Evolutionary conservation across 2,113 vertebrate genomes (phyloP).

Genomic region (Nestor notabilis): DNA sequence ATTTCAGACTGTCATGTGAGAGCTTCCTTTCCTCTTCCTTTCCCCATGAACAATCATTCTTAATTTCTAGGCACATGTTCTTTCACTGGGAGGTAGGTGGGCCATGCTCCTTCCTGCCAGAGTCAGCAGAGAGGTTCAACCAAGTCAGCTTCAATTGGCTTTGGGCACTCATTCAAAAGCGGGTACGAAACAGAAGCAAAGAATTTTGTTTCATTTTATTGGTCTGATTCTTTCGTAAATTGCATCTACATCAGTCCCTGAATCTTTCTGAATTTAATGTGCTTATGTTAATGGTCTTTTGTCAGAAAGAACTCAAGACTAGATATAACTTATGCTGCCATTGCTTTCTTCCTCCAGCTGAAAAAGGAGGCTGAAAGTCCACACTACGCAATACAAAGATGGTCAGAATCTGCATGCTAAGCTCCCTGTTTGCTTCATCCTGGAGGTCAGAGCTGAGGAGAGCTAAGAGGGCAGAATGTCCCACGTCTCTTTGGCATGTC

Average conservation of each 20-base stretch:
- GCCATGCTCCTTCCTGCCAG: neutral
- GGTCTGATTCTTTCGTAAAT: neutral
- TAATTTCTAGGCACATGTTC: neutral
- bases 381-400: neutral
- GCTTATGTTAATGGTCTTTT: neutral
- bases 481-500: neutral
- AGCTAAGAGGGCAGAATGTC: neutral
- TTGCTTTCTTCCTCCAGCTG: neutral
- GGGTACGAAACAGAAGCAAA: neutral
- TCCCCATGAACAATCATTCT: neutral
- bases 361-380: neutral
- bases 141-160: neutral
- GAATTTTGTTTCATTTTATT: neutral
- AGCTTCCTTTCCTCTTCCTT: neutral
- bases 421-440: neutral
- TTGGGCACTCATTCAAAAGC: neutral
- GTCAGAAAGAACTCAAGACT: neutral
- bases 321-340: neutral
- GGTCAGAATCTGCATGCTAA: neutral
- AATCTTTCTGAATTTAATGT: neutral
- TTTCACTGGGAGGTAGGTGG: neutral
- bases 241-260: neutral
- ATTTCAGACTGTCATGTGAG: neutral
- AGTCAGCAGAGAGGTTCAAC: neutral
- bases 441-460: neutral